Conservation (phyloP, 2,888 invertebrate species). For the Orchesella flavescens region DNA sequence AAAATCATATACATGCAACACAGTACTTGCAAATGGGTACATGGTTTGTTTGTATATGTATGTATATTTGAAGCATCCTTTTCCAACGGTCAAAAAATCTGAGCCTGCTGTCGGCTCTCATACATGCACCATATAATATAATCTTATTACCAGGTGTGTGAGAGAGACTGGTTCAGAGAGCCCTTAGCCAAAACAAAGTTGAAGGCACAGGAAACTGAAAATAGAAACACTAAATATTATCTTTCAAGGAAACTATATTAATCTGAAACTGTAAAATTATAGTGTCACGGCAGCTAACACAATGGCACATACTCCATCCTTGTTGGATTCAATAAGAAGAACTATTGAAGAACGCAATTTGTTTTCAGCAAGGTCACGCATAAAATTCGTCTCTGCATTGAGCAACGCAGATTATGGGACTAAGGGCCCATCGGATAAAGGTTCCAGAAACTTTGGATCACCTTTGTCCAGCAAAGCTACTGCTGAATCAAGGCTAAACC, state of each 20-base stretch:
- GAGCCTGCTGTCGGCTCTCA: neutral
- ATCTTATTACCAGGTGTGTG: neutral
- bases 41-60: too few relatives aligned
- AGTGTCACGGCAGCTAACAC: neutral
- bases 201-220: too few relatives aligned
- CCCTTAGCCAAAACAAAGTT: too few relatives aligned
- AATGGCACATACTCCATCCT: slow-evolving; percentile 48
- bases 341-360: slow-evolving; percentile 70
- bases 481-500: slow-evolving; percentile 43
- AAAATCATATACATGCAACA: neutral
- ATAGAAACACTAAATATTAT: too few relatives aligned
- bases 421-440: slow-evolving; percentile 39
- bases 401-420: slow-evolving; percentile 57
- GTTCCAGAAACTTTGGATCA: slow-evolving; percentile 50
- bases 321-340: slow-evolving; percentile 69
- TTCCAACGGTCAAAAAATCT: slow-evolving; percentile 44
- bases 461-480: slow-evolving; percentile 49
- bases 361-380: slow-evolving; percentile 68
- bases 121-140: neutral
- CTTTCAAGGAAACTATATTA: too few relatives aligned
- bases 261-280: too few relatives aligned
- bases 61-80: too few relatives aligned
- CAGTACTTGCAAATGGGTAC: too few relatives aligned
- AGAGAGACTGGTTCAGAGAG: neutral
- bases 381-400: slow-evolving; percentile 70